Percentiles rank a stretch among this genome's conserved stretches.
These are phyloP conservation scores for Ciconia stormi DNA, from an alignment of 2,113 vertebrate species.

Conservation along the genomic window DNA sequence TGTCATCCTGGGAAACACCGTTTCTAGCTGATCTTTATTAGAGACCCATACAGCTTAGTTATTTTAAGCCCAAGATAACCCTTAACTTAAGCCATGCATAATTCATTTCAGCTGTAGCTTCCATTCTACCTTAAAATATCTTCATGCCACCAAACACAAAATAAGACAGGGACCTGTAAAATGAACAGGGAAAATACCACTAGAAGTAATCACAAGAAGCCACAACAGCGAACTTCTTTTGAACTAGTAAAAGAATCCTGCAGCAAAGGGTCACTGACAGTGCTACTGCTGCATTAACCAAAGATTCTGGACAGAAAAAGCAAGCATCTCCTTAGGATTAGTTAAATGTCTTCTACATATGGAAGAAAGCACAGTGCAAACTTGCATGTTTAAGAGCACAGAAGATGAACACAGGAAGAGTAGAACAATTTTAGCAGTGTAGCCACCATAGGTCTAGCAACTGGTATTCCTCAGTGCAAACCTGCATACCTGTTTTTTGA, in stretches of 20 bases:
- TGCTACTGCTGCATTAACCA: background rate
- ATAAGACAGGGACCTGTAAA: background rate
- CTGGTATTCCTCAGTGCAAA: background rate
- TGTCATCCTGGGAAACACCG: background rate
- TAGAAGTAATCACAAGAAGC: background rate
- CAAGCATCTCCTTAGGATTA: background rate
- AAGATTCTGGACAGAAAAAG: background rate
- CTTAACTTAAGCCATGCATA: background rate
- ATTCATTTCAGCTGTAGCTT: background rate
- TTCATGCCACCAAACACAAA: background rate
- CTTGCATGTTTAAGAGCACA: background rate
- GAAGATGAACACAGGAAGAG: background rate
- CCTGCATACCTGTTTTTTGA: constrained; percentile 55
- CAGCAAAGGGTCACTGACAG: background rate
- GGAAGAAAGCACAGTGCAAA: background rate
- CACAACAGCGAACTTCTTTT: background rate
- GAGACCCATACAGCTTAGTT: background rate
- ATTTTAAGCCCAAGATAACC: background rate
- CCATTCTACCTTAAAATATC: background rate
- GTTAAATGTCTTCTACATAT: background rate
- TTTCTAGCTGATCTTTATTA: background rate
- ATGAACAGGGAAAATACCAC: background rate
- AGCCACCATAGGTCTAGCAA: background rate
- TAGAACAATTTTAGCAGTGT: background rate
- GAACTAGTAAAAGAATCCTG: background rate